These are phyloP conservation scores for Corythaeola cristata DNA, from an alignment of 2,113 vertebrate genomes.

Conservation along the genomic window DNA sequence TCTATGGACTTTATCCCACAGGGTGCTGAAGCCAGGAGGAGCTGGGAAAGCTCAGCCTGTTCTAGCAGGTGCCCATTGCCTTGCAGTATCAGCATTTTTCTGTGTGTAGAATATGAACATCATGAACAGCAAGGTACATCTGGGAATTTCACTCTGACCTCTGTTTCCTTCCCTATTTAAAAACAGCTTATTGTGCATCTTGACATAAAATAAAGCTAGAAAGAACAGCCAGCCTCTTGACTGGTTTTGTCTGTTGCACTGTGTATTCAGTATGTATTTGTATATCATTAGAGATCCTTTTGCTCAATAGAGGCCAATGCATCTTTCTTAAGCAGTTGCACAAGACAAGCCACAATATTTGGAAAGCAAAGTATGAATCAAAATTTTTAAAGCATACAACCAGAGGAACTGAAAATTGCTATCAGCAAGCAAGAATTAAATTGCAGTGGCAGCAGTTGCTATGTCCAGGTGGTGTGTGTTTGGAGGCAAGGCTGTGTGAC, in stretches of 20 bases:
- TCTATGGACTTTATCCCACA: background rate
- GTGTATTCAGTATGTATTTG: background rate
- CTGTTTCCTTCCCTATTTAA: background rate
- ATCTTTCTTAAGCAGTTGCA: slow-evolving; percentile 52
- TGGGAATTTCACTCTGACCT: background rate
- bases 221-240: background rate
- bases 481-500: slow-evolving; percentile 6
- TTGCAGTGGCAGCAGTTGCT: slow-evolving; percentile 48
- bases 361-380: slow-evolving; percentile 64
- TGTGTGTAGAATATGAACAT: background rate
- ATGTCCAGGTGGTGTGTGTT: slow-evolving; percentile 23
- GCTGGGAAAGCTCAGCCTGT: background rate
- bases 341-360: slow-evolving; percentile 54
- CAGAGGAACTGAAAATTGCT: slow-evolving; percentile 71
- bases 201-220: background rate
- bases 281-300: background rate
- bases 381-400: slow-evolving; percentile 27
- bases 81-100: background rate
- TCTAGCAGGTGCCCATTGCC: background rate
- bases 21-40: background rate
- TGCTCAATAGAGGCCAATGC: background rate
- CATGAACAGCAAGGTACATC: background rate
- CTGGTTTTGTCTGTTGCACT: background rate
- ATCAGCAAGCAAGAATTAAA: slow-evolving; percentile 35
- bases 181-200: background rate